phyloP scores from a whole-genome alignment of 2,888 invertebrate species.

The Scrobipalpa atriplicella region DNA sequence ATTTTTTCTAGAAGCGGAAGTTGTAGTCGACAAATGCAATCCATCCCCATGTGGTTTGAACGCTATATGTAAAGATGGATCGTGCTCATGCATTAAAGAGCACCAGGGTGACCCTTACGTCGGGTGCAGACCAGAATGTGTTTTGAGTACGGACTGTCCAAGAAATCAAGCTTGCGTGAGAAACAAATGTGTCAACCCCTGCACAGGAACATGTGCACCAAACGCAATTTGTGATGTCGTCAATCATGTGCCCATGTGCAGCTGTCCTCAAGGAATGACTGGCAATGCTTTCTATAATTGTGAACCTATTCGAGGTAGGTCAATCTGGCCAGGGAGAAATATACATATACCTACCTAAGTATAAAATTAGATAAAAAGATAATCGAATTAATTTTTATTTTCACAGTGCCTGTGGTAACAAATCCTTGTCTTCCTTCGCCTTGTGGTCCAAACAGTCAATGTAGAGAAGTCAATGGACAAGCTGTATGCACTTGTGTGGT shows the following conservation, averaged over 20 bases:
- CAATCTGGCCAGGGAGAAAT: no score
- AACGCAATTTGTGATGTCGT: slow-evolving; percentile 88
- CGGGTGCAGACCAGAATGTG: slow-evolving; percentile 88
- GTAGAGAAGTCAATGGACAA: slow-evolving; percentile 84
- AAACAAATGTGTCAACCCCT: slow-evolving; percentile 88
- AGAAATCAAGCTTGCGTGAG: slow-evolving; percentile 85
- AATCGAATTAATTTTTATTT: slow-evolving; percentile 3
- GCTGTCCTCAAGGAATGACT: slow-evolving; percentile 85
- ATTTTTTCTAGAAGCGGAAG: slow-evolving; percentile 51
- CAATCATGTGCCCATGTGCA: slow-evolving; percentile 88
- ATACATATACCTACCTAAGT: no score
- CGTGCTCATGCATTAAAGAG: slow-evolving; percentile 84
- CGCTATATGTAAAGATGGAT: slow-evolving; percentile 81
- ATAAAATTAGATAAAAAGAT: neutral
- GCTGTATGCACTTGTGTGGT: slow-evolving; percentile 89
- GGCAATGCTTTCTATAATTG: slow-evolving; percentile 88
- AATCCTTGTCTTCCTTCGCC: slow-evolving; percentile 89
- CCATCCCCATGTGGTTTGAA: slow-evolving; percentile 87
- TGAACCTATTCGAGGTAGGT: slow-evolving; percentile 73
- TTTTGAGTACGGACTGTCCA: slow-evolving; percentile 85
- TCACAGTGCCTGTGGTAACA: slow-evolving; percentile 63
- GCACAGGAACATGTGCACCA: slow-evolving; percentile 86
- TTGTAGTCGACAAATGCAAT: slow-evolving; percentile 73
- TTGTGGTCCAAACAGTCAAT: slow-evolving; percentile 90
- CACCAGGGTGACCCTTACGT: slow-evolving; percentile 86